Percentiles rank a stretch among this genome's conserved stretches.
Evolutionary conservation across 2,113 vertebrate genomes (phyloP).

Genomic region (Prionailurus bengalensis): DNA sequence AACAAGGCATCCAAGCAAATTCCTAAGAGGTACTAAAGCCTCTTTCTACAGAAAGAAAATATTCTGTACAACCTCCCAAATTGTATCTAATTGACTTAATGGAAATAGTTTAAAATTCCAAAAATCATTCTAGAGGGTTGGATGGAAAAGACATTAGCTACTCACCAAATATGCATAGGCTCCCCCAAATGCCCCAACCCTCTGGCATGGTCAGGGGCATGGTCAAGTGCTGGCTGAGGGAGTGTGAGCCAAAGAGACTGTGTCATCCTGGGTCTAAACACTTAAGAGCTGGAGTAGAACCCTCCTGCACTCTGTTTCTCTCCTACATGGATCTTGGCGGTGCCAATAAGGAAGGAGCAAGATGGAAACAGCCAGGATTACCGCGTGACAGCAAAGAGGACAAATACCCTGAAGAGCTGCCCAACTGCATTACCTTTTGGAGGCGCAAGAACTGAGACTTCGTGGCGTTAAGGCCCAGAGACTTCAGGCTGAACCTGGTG

Average conservation of each 20-base stretch:
- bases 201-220: background rate
- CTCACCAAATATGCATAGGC: background rate
- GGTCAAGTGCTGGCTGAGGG: background rate
- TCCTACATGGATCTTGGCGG: background rate
- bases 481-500: background rate
- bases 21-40: background rate
- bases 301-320: background rate
- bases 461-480: background rate
- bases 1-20: conserved; percentile 58
- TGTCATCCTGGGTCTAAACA: background rate
- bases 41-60: background rate
- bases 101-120: background rate
- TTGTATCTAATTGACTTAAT: background rate
- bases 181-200: background rate
- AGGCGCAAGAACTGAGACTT: background rate
- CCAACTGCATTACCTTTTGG: background rate
- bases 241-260: background rate
- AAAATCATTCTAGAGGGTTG: conserved; percentile 42
- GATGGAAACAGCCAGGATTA: background rate
- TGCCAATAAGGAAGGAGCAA: background rate
- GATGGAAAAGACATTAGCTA: background rate
- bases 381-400: background rate
- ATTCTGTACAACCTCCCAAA: background rate
- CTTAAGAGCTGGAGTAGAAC: background rate
- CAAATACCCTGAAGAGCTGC: background rate